Evolutionary conservation across 2,113 vertebrate genomes (phyloP).

Genomic region (Seriola quinqueradiata): DNA sequence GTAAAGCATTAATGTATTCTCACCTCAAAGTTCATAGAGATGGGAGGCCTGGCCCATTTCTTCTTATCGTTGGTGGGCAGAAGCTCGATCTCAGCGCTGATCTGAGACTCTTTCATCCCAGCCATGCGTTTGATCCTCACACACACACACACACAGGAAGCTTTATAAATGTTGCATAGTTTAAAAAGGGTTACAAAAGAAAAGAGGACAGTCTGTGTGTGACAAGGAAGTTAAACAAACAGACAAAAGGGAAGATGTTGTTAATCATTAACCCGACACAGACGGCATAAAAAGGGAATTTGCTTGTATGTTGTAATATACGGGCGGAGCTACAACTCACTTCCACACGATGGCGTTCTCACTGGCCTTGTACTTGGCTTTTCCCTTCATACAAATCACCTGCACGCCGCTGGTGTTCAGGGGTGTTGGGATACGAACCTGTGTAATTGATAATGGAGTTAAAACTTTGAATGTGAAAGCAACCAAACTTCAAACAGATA

Average conservation of each 20-base stretch:
- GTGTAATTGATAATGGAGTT: neutral
- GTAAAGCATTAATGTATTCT: neutral
- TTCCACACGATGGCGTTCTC: slow-evolving; percentile 99
- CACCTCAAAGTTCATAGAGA: slow-evolving; percentile 99
- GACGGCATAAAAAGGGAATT: neutral
- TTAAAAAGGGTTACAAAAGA: neutral
- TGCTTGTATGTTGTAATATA: neutral
- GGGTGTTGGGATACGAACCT: slow-evolving; percentile 98
- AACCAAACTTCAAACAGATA: neutral
- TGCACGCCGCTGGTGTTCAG: slow-evolving; percentile 99
- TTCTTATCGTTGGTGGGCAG: slow-evolving; percentile 99
- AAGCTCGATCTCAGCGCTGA: slow-evolving; percentile 98
- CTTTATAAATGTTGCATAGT: neutral
- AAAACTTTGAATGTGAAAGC: neutral
- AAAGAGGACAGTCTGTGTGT: neutral
- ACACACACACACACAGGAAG: neutral
- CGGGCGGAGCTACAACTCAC: slow-evolving; percentile 83
- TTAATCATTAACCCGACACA: slow-evolving; percentile 23
- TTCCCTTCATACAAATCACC: slow-evolving; percentile 99
- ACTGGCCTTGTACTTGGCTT: slow-evolving; percentile 99
- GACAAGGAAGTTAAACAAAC: slow-evolving; percentile 16
- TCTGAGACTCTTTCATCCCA: slow-evolving; percentile 99
- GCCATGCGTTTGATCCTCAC: slow-evolving; percentile 99
- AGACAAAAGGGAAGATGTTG: neutral
- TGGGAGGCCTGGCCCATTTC: slow-evolving; percentile 99